Evolutionary conservation across 1,140 invertebrate genomes (phyloP), one percentile per base, ranked within the genome.

Genomic region (Atta texana): DNA sequence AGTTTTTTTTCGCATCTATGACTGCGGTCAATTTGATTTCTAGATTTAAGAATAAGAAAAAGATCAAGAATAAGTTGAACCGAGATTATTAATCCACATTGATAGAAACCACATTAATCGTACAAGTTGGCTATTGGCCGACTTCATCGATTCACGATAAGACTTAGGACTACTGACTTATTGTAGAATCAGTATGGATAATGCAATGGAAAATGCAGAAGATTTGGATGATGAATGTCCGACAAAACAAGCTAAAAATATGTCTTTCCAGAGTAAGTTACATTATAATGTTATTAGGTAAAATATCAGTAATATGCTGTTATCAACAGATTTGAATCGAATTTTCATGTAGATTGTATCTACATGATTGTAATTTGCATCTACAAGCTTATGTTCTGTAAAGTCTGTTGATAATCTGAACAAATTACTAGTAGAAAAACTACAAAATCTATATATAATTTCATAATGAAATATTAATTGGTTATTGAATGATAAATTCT

Each of bases 231-330:
- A 91, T 66, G 84, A 8, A 44, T 66, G n/a, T 87, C 89, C 59
- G 24, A 51, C 91, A 21, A 93, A 93, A 85, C 91, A 88, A 75
- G 2, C 63, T n/a, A 92, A 75, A 78, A 34, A 82, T 39, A 63
- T 53, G 28, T 63, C 87, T 57, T 91, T 91, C 0, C 57, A 87
- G 28, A 31, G 91, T 91, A n/a, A 75, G 66, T 90, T 66, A 8
- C 34, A 34, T 16, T 71, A 44, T 44, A 18, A 44, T n/a, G 16
- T 10, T 55, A 55, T 75, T 75, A 57, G 3, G 39, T 10, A 44
- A 44, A 44, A 44, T 44, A 10, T 44, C 7, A n/a, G 16, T 10
- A 72, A 69, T 24, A 2, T 71, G 21, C 16, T 55, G 10, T 39
- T 39, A 10, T n/a, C 3, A 39, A 21, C 18, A 66, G 0, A 66